Percentiles rank a stretch among this genome's conserved stretches.
Conservation (phyloP, 2,113 vertebrate species). For the Illadopsis cleaveri region DNA sequence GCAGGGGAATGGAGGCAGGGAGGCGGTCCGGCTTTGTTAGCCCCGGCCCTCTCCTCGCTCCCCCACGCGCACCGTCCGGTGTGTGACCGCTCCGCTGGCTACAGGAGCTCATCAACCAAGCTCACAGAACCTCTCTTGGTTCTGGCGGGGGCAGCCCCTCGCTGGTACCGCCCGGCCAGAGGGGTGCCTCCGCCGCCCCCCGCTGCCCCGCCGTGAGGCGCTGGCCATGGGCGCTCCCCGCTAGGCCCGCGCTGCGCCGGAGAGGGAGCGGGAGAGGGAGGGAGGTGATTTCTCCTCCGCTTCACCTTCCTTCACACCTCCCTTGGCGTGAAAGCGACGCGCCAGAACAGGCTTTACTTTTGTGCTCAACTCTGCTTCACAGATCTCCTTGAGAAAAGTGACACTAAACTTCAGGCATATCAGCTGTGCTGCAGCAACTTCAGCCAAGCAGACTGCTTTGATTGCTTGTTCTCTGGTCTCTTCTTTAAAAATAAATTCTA, state of each 20-base stretch:
- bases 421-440: not conserved
- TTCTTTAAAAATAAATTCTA: not conserved
- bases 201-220: not conserved
- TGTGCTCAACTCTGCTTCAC: not conserved
- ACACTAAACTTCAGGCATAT: not conserved
- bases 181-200: not conserved
- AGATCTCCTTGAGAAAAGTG: not conserved
- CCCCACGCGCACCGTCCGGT: no score
- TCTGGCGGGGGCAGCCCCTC: not conserved
- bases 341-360: not conserved
- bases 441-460: not conserved
- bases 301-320: not conserved
- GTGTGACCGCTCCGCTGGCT: not conserved
- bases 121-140: rapidly evolving
- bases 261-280: not conserved
- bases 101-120: not conserved
- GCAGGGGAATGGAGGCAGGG: not conserved
- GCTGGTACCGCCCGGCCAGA: no score
- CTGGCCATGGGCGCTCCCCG: not conserved
- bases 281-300: not conserved
- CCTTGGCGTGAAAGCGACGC: not conserved
- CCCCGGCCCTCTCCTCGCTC: not conserved
- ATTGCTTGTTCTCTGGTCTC: not conserved
- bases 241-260: not conserved
- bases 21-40: not conserved